Evolutionary conservation across 2,797 vertebrate species (phyloP).

Genomic region (Xiphophorus birchmanni): DNA sequence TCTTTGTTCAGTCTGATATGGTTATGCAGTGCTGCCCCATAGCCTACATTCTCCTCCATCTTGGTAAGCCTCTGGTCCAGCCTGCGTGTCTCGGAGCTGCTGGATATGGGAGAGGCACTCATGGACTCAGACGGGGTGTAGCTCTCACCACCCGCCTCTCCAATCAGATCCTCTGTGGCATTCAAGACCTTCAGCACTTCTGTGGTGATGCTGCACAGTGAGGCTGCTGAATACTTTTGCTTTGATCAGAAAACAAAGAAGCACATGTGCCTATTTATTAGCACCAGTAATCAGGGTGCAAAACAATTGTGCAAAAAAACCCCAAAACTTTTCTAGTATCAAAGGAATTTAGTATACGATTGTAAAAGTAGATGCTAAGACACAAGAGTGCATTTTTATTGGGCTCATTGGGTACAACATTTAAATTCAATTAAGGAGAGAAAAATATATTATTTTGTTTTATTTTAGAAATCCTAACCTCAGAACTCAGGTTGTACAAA

Average conservation of each 20-base stretch:
- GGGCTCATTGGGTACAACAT: not conserved
- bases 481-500: not conserved
- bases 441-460: not conserved
- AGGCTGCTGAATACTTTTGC: constrained; percentile 96
- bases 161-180: constrained; percentile 94
- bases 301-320: not conserved
- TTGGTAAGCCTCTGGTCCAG: constrained; percentile 93
- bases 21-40: not conserved
- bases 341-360: not conserved
- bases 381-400: constrained; percentile 9
- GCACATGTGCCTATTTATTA: constrained; percentile 9
- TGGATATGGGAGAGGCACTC: constrained; percentile 80
- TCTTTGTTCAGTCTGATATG: not conserved
- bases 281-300: not conserved
- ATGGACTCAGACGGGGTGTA: constrained; percentile 73
- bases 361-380: not conserved
- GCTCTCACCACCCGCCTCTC: constrained; percentile 85
- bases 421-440: not conserved
- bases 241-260: constrained; percentile 55
- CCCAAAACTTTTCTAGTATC: not conserved
- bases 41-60: constrained; percentile 95
- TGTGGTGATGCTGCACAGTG: constrained; percentile 98
- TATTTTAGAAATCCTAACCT: constrained; percentile 2
- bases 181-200: constrained; percentile 97
- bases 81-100: constrained; percentile 81